These are phyloP conservation scores for Cladopsammia gracilis DNA, from an alignment of 64 coral and sea anemone genomes.

Conservation along the genomic window DNA sequence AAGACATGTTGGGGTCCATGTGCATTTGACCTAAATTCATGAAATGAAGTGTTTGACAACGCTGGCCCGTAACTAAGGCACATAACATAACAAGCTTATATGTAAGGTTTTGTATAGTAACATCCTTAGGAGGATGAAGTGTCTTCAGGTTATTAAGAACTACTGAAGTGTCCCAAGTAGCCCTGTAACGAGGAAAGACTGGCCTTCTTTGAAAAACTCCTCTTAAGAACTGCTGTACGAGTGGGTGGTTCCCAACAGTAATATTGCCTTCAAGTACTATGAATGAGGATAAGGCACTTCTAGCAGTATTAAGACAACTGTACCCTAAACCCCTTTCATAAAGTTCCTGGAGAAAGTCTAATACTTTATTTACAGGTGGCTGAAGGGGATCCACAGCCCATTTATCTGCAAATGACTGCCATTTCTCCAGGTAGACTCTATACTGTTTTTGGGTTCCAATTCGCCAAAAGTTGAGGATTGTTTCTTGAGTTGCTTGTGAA, in stretches of 20 bases:
- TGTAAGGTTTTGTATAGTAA: background rate
- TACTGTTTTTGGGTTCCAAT: background rate
- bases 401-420: conserved; percentile 7
- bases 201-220: conserved; percentile 23
- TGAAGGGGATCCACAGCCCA: background rate
- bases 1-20: too few species aligned
- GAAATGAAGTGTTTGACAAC: background rate
- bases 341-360: background rate
- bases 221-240: conserved; percentile 15
- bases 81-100: conserved; percentile 51
- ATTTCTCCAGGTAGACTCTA: background rate
- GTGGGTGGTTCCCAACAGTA: conserved; percentile 37
- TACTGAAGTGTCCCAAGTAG: conserved; percentile 10
- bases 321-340: conserved; percentile 21
- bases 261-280: background rate
- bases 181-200: background rate
- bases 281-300: conserved; percentile 35
- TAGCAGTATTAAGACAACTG: conserved; percentile 27
- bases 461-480: background rate
- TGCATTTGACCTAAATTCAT: too few species aligned
- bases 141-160: conserved; percentile 24
- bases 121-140: conserved; percentile 28
- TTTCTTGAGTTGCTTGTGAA: conserved; percentile 26
- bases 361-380: background rate
- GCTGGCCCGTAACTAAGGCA: conserved; percentile 35